A percentile compares a stretch with the other conserved stretches of the same genome.
These are phyloP conservation scores for Celastrina argiolus DNA, from an alignment of 2,888 invertebrate species.

Conservation along the genomic window DNA sequence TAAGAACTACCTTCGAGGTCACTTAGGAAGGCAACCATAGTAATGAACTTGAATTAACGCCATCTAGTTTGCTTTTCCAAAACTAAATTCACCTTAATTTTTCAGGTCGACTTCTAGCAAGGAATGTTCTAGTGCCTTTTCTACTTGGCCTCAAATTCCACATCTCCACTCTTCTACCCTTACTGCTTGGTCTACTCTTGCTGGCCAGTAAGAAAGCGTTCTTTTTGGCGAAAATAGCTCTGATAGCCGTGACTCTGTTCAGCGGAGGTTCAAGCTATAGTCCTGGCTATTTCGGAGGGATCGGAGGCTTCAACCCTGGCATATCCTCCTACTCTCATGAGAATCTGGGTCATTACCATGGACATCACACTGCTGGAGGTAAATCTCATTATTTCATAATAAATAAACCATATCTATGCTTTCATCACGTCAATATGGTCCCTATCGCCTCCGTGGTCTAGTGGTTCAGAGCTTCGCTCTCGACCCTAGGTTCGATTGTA, in stretches of 20 bases:
- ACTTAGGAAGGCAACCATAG: background rate
- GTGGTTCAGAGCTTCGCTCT: too few species aligned
- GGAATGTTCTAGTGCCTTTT: slow-evolving; percentile 86
- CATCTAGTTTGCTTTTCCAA: slow-evolving; percentile 45
- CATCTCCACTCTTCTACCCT: slow-evolving; percentile 83
- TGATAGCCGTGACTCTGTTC: slow-evolving; percentile 83
- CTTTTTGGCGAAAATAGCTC: slow-evolving; percentile 84
- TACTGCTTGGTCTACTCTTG: slow-evolving; percentile 83
- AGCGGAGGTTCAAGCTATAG: slow-evolving; percentile 75
- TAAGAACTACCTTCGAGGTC: background rate
- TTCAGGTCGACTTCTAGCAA: slow-evolving; percentile 84
- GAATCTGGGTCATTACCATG: slow-evolving; percentile 49
- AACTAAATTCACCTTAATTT: slow-evolving; percentile 37
- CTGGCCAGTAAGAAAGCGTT: slow-evolving; percentile 87
- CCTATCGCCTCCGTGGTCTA: too few species aligned
- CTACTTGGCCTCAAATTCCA: slow-evolving; percentile 89
- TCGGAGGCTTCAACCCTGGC: slow-evolving; percentile 42
- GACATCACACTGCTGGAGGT: slow-evolving; percentile 57
- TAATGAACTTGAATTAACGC: slow-evolving; percentile 34
- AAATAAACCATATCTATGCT: too few species aligned
- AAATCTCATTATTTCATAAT: too few species aligned
- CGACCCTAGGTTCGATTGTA: too few species aligned
- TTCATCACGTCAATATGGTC: too few species aligned
- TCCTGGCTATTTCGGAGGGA: slow-evolving; percentile 47
- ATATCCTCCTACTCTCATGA: slow-evolving; percentile 59